These are phyloP conservation scores for Calidris pugnax DNA, from an alignment of 2,113 vertebrate species.

Conservation along the genomic window DNA sequence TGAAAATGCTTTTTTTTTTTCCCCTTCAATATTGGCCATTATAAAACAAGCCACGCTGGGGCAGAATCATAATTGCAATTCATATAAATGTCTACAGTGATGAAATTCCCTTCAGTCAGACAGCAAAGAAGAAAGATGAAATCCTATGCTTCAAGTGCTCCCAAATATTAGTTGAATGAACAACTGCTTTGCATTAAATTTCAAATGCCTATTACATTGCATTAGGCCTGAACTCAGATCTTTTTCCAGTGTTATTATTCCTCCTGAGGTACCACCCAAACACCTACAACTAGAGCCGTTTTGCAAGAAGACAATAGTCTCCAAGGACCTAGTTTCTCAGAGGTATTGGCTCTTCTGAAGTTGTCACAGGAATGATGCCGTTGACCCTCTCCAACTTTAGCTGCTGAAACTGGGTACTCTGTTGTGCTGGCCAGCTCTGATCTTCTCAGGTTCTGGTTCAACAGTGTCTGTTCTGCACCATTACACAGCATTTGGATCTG, in stretches of 20 bases:
- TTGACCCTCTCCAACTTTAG: background rate
- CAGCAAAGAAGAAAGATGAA: background rate
- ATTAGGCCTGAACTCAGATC: background rate
- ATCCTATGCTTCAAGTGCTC: background rate
- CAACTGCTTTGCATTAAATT: background rate
- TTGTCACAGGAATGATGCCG: background rate
- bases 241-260: background rate
- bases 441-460: background rate
- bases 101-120: background rate
- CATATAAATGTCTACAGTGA: background rate
- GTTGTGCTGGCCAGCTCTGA: background rate
- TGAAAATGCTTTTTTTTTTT: background rate
- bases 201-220: background rate
- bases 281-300: background rate
- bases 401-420: background rate
- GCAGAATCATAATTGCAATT: background rate
- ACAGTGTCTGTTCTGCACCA: background rate
- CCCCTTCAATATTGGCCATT: background rate
- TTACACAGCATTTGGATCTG: background rate
- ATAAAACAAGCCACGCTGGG: background rate
- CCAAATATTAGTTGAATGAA: background rate
- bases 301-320: background rate
- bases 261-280: background rate
- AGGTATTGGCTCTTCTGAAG: background rate
- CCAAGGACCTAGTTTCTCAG: background rate